A percentile compares a stretch with the other conserved stretches of the same genome.
Evolutionary conservation across 1,140 invertebrate species (phyloP).

Genomic region (Ostrea denselamellosa): DNA sequence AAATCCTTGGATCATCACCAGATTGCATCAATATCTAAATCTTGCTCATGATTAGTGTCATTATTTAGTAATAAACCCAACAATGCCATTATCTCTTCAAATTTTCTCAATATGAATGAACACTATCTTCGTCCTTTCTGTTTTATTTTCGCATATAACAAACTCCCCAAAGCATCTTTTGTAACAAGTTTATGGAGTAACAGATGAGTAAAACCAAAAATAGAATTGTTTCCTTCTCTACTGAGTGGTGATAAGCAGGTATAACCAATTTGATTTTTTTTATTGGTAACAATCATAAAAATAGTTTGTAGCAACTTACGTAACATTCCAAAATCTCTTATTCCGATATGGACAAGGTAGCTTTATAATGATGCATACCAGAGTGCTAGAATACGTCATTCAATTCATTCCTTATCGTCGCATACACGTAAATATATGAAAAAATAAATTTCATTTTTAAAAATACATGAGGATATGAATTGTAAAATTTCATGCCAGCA

Average conservation of each 20-base stretch:
- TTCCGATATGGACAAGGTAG: too few relatives aligned
- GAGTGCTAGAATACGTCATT: too few relatives aligned
- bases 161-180: neutral
- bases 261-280: neutral
- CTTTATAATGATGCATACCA: too few relatives aligned
- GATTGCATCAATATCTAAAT: neutral
- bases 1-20: neutral
- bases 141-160: neutral
- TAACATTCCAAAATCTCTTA: too few relatives aligned
- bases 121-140: neutral
- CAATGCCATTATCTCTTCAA: neutral
- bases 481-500: too few relatives aligned
- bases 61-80: slow-evolving; percentile 20
- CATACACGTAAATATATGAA: too few relatives aligned
- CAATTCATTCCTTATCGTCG: too few relatives aligned
- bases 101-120: slow-evolving; percentile 10
- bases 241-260: neutral
- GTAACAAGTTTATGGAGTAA: neutral
- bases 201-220: neutral
- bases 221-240: neutral
- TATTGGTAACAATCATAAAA: neutral
- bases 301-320: too few relatives aligned
- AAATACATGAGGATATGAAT: too few relatives aligned
- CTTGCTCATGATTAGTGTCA: neutral
- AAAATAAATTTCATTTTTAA: too few relatives aligned